These are phyloP conservation scores for Macropodus opercularis DNA, from an alignment of 2,797 vertebrate genomes.

Conservation along the genomic window DNA sequence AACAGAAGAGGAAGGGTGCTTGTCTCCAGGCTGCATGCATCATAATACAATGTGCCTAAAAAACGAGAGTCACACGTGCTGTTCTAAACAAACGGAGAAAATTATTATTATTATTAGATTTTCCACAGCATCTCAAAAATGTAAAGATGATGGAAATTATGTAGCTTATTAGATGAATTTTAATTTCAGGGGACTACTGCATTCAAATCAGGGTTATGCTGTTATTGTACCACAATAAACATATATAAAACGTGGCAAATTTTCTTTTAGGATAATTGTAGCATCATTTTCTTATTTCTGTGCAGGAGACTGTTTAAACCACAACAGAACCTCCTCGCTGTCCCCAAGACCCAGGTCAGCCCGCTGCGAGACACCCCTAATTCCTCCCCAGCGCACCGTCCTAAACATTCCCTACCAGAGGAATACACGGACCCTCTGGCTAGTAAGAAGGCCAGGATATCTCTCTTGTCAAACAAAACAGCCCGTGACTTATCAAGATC, in stretches of 20 bases:
- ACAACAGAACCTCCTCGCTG: constrained; percentile 74
- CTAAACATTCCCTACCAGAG: constrained; percentile 81
- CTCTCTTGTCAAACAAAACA: constrained; percentile 81
- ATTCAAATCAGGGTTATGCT: not conserved
- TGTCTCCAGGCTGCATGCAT: not conserved
- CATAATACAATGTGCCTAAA: not conserved
- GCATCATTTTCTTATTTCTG: not conserved
- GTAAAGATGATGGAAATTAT: not conserved
- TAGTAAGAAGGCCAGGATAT: constrained; percentile 89
- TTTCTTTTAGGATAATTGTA: not conserved
- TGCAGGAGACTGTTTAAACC: constrained; percentile 88
- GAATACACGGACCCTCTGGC: constrained; percentile 88
- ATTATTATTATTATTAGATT: not conserved
- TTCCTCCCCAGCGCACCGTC: constrained; percentile 82
- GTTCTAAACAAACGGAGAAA: not conserved
- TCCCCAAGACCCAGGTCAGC: constrained; percentile 83
- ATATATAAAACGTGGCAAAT: not conserved
- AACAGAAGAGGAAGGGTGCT: not conserved
- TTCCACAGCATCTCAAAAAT: not conserved
- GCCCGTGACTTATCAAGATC: constrained; percentile 70
- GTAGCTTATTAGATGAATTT: not conserved
- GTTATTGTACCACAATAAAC: not conserved
- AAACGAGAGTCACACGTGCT: not conserved
- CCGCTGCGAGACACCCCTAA: constrained; percentile 83
- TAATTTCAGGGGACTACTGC: not conserved